Evolutionary conservation across 2,113 vertebrate genomes (phyloP), one percentile per base, ranked within the genome.

Genomic region (Tragelaphus strepsiceros): DNA sequence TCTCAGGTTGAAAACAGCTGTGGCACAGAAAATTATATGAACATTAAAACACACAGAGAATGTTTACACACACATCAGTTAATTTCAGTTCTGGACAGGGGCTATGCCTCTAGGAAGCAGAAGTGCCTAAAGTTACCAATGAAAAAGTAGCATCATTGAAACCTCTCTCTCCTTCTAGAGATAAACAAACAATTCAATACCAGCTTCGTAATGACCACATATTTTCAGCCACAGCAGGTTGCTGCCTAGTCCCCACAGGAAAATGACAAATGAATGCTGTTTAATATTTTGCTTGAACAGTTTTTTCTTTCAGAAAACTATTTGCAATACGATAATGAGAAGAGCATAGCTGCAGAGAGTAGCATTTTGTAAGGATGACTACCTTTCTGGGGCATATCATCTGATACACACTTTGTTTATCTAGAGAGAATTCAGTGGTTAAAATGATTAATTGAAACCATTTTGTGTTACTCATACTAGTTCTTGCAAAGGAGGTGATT

Each of bases 361-460:
- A 97, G 95, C 90, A 95, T 97, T 98, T 98, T 98, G 77, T 98
- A 98, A 98, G 98, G 98, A 98, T 98, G 98, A 98, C 98, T 98
- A 98, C 97, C 92, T 99, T 98, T 98, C 98, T 98, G 97, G 95
- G 93, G 97, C 96, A 97, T 98, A 97, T 96, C 92, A 98, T 98
- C 96, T 97, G 97, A 98, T 98, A 97, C 67, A 98, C 2, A 83
- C 67, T 98, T 98, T 98, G 98, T 98, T 99, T 99, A 99, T 98
- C 97, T 95, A 98, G 94, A 98, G 96, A 84, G 98, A 98, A 98
- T 98, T 98, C 98, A 98, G 97, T 98, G 97, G 96, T 94, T 99
- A 98, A 98, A 98, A 99, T 99, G 98, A 99, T 99, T 98, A 99
- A 98, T 98, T 98, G 98, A 98, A 94, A 91, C 97, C 97, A 98